A percentile compares a stretch with the other conserved stretches of the same genome.
Evolutionary conservation across 2,797 vertebrate genomes (phyloP).

Genomic region (Acanthurus leucopareius): DNA sequence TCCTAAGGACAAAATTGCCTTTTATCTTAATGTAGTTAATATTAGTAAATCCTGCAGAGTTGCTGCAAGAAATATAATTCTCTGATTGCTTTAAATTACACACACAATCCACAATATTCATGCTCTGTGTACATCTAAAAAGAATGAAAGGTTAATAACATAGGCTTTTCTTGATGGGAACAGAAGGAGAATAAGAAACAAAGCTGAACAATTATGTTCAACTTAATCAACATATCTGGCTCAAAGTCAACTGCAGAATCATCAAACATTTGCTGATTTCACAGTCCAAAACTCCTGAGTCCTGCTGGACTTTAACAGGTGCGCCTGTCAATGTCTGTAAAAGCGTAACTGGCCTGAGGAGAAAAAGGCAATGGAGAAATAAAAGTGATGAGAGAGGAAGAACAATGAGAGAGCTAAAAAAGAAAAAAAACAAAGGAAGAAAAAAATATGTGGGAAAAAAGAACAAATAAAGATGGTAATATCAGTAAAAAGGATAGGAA

Average conservation of each 20-base stretch:
- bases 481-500: not conserved
- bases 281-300: conserved; percentile 6
- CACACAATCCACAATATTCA: not conserved
- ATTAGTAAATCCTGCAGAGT: not conserved
- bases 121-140: not conserved
- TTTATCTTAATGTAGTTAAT: not conserved
- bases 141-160: no score
- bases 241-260: not conserved
- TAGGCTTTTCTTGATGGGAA: not conserved
- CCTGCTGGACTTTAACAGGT: not conserved
- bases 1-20: no score
- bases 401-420: not conserved
- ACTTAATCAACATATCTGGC: not conserved
- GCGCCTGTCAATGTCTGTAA: not conserved
- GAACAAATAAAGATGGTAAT: not conserved
- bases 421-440: not conserved
- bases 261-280: conserved; percentile 15
- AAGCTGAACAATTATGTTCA: not conserved
- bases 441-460: not conserved
- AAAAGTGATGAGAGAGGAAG: not conserved
- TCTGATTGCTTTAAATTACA: not conserved
- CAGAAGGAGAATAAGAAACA: not conserved
- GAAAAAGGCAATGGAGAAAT: not conserved
- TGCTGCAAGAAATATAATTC: not conserved
- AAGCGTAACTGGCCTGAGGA: not conserved